Evolutionary conservation across 1,140 invertebrate genomes (phyloP).

Genomic region (Zeugodacus cucurbitae): DNA sequence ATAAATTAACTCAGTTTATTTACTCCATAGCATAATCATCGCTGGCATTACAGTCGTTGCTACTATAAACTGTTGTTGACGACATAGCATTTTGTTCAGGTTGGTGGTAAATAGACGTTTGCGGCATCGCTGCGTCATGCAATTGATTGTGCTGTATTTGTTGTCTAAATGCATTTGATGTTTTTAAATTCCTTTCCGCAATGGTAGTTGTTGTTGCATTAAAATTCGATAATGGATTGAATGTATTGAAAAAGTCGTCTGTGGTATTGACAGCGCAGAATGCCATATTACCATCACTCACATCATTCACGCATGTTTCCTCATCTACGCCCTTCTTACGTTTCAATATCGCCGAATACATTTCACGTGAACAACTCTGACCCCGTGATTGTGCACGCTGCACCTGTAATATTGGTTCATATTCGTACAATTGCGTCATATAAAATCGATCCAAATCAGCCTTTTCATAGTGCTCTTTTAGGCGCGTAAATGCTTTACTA

Average conservation of each 20-base stretch:
- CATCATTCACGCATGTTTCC: neutral
- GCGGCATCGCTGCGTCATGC: neutral
- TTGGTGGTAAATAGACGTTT: neutral
- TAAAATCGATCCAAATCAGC: conserved; percentile 50
- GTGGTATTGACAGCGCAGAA: neutral
- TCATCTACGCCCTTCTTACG: conserved; percentile 47
- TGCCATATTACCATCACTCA: neutral
- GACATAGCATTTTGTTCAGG: neutral
- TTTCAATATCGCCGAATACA: conserved; percentile 44
- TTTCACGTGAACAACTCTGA: conserved; percentile 49
- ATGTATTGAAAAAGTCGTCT: conserved; percentile 20
- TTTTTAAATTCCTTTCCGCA: neutral
- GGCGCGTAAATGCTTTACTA: conserved; percentile 48
- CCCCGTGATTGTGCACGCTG: conserved; percentile 47
- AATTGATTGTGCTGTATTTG: neutral
- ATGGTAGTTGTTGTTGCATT: conserved; percentile 27
- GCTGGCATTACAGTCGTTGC: neutral
- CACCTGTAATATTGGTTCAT: conserved; percentile 50
- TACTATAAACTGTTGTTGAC: neutral
- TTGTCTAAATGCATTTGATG: neutral
- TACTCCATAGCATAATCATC: conserved; percentile 46
- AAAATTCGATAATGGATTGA: conserved; percentile 39
- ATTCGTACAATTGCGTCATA: conserved; percentile 49
- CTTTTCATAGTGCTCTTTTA: conserved; percentile 48
- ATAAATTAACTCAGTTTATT: neutral